Conservation (phyloP, 1,140 invertebrate species). For the Delia radicum region DNA sequence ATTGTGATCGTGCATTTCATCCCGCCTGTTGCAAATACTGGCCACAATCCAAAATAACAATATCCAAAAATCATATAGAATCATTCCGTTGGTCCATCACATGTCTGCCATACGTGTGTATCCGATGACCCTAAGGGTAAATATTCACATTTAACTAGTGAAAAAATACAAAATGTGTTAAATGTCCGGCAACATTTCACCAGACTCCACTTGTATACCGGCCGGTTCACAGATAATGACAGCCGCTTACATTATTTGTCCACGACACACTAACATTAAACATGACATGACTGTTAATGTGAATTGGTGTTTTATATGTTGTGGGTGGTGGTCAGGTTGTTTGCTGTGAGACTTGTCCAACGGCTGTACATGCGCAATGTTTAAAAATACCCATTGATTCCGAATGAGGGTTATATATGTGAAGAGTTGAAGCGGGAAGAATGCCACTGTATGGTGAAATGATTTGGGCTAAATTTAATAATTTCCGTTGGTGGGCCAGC, state of each 20-base stretch:
- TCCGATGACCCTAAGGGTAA: conserved; percentile 74
- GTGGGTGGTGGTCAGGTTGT: conserved; percentile 84
- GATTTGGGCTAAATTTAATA: conserved; percentile 89
- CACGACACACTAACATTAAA: conserved; percentile 68
- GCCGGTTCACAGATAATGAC: conserved; percentile 80
- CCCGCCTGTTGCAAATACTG: conserved; percentile 73
- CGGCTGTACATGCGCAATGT: conserved; percentile 87
- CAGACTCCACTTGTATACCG: conserved; percentile 79
- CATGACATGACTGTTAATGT: conserved; percentile 71
- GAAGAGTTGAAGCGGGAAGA: conserved; percentile 83
- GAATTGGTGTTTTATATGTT: conserved; percentile 91
- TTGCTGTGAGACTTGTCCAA: conserved; percentile 92
- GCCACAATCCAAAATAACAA: conserved; percentile 74
- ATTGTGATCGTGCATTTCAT: conserved; percentile 74
- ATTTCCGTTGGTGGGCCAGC: conserved; percentile 94
- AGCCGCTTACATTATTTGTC: conserved; percentile 79
- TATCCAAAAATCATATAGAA: conserved; percentile 56
- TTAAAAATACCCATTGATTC: conserved; percentile 65
- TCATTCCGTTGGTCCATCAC: conserved; percentile 75
- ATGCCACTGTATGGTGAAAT: conserved; percentile 89
- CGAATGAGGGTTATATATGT: conserved; percentile 70
- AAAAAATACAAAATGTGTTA: conserved; percentile 76
- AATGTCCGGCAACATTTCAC: conserved; percentile 90
- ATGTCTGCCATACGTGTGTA: conserved; percentile 88
- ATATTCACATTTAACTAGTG: conserved; percentile 55